These are phyloP conservation scores for Lepisosteus oculatus DNA, from an alignment of 2,113 vertebrate species.

Conservation along the genomic window DNA sequence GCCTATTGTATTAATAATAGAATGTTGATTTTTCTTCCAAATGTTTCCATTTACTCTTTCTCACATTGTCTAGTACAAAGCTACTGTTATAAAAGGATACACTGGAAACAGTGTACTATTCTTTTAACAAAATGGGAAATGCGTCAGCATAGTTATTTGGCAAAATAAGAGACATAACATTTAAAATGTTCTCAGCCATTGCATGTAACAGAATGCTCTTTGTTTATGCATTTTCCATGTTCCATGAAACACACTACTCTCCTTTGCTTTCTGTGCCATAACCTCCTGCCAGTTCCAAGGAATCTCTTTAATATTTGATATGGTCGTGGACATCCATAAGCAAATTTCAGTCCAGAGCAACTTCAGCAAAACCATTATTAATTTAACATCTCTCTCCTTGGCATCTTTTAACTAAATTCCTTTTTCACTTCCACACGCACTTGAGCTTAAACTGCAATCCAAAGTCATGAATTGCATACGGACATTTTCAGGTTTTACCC, in stretches of 20 bases:
- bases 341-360: conserved; percentile 84
- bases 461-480: neutral
- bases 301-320: conserved; percentile 91
- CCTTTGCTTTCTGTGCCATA: conserved; percentile 71
- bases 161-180: neutral
- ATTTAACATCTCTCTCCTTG: conserved; percentile 80
- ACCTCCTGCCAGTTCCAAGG: conserved; percentile 71
- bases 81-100: too few species aligned
- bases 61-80: too few species aligned
- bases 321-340: conserved; percentile 85
- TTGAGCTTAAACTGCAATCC: neutral
- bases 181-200: neutral
- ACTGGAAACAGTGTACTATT: neutral
- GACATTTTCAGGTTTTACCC: too few species aligned
- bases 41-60: too few species aligned
- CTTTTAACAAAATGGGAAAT: conserved; percentile 5
- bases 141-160: neutral
- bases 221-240: conserved; percentile 64
- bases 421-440: neutral
- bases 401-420: conserved; percentile 54
- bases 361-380: conserved; percentile 93
- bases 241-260: conserved; percentile 70
- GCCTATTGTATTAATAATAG: too few species aligned
- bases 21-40: too few species aligned
- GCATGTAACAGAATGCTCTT: conserved; percentile 10